Percentiles rank a stretch among this genome's conserved stretches.
Evolutionary conservation across 2,888 invertebrate genomes (phyloP).

Genomic region (Scaptomyza reducta): DNA sequence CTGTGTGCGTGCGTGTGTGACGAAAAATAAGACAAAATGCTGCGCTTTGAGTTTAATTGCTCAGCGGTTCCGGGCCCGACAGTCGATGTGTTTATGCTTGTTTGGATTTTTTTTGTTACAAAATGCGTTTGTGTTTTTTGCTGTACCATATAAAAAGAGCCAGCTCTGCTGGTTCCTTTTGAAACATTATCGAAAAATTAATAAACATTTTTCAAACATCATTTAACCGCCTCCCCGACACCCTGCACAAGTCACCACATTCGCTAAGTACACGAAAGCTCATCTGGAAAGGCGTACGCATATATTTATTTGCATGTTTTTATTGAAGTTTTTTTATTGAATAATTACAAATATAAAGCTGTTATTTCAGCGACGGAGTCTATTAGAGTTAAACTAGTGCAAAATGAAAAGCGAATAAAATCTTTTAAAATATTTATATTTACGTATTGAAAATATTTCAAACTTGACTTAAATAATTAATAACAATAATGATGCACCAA

Average conservation of each 20-base stretch:
- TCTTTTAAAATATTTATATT: slow-evolving; percentile 54
- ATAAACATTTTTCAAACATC: slow-evolving; percentile 22
- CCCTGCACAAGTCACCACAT: slow-evolving; percentile 7
- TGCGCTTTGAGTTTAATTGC: slow-evolving; percentile 18
- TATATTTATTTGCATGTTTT: slow-evolving; percentile 42
- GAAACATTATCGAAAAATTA: no score
- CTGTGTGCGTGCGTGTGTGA: slow-evolving; percentile 28
- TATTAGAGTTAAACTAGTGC: slow-evolving; percentile 79
- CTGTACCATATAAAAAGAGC: slow-evolving; percentile 50
- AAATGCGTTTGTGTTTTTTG: slow-evolving; percentile 58
- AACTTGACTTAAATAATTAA: slow-evolving; percentile 35
- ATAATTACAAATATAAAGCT: slow-evolving; percentile 45
- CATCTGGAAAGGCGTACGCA: no score
- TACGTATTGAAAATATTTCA: slow-evolving; percentile 48
- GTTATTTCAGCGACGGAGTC: slow-evolving; percentile 75
- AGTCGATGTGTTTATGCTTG: slow-evolving; percentile 73
- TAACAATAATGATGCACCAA: slow-evolving; percentile 31
- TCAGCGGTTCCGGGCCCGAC: slow-evolving; percentile 15
- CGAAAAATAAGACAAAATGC: slow-evolving; percentile 55
- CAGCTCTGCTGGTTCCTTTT: slow-evolving; percentile 24
- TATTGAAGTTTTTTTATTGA: slow-evolving; percentile 17
- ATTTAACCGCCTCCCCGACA: slow-evolving; percentile 20
- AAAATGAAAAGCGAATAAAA: slow-evolving; percentile 39
- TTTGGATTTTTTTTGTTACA: slow-evolving; percentile 65
- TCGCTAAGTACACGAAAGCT: slow-evolving; percentile 36